A percentile compares a stretch with the other conserved stretches of the same genome.
Conservation (phyloP, 2,113 vertebrate genomes). For the Eretmodus cyanostictus region DNA sequence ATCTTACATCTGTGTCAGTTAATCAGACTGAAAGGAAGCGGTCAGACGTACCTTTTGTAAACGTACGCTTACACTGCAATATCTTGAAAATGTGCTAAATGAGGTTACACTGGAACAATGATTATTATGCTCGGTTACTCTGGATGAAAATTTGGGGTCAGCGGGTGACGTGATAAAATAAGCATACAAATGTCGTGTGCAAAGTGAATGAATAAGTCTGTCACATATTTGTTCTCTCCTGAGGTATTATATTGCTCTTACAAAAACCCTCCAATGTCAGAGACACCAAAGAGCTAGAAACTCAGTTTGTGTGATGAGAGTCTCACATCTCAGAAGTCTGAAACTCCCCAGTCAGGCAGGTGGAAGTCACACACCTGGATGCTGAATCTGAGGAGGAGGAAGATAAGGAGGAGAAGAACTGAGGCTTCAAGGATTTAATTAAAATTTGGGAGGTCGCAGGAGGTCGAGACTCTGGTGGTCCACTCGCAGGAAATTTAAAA, state of each 20-base stretch:
- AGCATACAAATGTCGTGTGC: not conserved
- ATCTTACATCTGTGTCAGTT: not conserved
- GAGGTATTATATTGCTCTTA: rapidly evolving
- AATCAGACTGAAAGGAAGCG: not conserved
- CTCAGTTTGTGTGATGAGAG: rapidly evolving
- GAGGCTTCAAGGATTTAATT: not conserved
- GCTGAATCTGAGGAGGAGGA: not conserved
- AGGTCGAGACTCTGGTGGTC: not conserved
- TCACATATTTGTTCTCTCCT: not conserved
- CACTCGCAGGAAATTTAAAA: not conserved
- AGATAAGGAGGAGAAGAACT: rapidly evolving
- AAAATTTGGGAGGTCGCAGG: not conserved
- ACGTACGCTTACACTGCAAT: not conserved
- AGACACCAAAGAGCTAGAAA: not conserved
- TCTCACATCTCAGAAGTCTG: not conserved
- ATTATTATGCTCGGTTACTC: not conserved
- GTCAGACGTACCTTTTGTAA: not conserved
- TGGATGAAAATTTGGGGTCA: not conserved
- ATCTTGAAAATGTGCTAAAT: not conserved
- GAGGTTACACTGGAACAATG: rapidly evolving
- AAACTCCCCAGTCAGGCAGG: not conserved
- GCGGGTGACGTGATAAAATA: not conserved
- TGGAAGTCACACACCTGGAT: not conserved
- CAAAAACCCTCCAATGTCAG: not conserved
- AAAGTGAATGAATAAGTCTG: not conserved